Evolutionary conservation across 2,113 vertebrate species (phyloP).

Genomic region (Tautogolabrus adspersus): DNA sequence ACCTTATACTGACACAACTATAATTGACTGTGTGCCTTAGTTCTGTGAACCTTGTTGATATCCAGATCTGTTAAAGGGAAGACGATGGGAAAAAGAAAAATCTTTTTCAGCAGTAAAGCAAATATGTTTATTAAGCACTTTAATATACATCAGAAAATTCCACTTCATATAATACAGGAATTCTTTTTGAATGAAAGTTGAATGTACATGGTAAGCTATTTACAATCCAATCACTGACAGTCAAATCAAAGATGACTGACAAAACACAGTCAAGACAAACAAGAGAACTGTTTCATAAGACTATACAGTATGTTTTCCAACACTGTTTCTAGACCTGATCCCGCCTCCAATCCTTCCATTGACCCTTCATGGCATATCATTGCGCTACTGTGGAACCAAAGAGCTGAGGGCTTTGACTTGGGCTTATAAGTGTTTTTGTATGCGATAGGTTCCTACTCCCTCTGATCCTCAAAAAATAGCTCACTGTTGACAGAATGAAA

Average conservation of each 20-base stretch:
- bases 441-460: constrained; percentile 63
- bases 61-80: not conserved
- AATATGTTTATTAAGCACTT: constrained; percentile 99
- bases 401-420: constrained; percentile 63
- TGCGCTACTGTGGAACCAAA: constrained; percentile 59
- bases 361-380: constrained; percentile 45
- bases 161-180: constrained; percentile 97
- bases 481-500: constrained; percentile 74
- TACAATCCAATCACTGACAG: constrained; percentile 89
- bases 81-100: not conserved
- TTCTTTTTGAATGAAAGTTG: constrained; percentile 94
- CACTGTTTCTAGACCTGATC: constrained; percentile 68
- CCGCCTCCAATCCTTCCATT: constrained; percentile 61
- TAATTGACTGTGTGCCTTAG: not conserved
- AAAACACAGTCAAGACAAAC: constrained; percentile 78
- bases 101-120: constrained; percentile 92
- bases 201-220: constrained; percentile 97
- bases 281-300: constrained; percentile 70
- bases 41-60: not conserved
- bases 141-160: constrained; percentile 96
- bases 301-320: constrained; percentile 71
- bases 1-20: not conserved
- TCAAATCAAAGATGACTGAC: constrained; percentile 84
- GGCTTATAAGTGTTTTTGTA: constrained; percentile 70
- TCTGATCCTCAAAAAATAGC: constrained; percentile 56